These are phyloP conservation scores for Anguilla obscura DNA, from an alignment of 2,797 vertebrate genomes.

Conservation along the genomic window DNA sequence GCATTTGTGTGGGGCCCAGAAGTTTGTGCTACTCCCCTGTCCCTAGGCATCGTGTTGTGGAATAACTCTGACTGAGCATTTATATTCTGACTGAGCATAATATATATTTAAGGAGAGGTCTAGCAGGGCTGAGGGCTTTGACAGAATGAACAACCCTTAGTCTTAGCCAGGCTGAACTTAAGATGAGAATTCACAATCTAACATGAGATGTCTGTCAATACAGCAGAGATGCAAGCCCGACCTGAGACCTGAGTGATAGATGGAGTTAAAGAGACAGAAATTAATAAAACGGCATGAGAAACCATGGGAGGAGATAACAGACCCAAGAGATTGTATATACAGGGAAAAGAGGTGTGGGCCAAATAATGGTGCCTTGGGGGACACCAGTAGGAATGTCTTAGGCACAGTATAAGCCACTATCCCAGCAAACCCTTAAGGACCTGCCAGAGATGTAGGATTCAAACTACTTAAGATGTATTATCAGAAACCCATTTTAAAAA, in stretches of 20 bases:
- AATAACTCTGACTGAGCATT: background rate
- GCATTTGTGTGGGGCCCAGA: no score
- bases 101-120: background rate
- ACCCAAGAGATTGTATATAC: background rate
- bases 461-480: background rate
- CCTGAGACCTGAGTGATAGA: background rate
- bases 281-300: background rate
- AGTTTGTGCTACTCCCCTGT: no score
- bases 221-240: background rate
- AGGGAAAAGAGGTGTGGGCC: background rate
- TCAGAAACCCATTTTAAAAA: constrained; percentile 24
- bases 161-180: background rate
- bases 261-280: background rate
- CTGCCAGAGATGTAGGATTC: background rate
- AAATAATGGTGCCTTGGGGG: background rate
- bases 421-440: background rate
- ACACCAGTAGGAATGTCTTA: background rate
- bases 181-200: background rate
- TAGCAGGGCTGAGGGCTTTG: no score
- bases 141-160: background rate
- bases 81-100: no score
- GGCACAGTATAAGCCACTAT: background rate
- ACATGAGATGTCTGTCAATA: background rate
- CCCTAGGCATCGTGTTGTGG: background rate
- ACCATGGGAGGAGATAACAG: background rate